Evolutionary conservation across 2,888 invertebrate genomes (phyloP).

Genomic region (Osmoderma eremita): DNA sequence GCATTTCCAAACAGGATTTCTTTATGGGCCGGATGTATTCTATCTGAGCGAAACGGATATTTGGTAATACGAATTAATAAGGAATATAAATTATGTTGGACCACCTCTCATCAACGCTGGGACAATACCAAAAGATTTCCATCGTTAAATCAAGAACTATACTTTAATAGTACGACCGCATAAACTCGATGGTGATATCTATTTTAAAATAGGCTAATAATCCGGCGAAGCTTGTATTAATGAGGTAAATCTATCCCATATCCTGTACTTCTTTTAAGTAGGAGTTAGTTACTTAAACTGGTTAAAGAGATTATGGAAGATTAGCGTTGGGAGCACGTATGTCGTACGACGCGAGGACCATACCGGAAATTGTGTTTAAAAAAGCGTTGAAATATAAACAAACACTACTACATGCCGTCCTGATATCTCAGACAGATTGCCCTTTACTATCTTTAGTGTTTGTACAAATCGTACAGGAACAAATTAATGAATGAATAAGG

Average conservation of each 20-base stretch:
- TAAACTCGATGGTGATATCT: too few relatives aligned
- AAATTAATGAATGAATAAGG: constrained; percentile 27
- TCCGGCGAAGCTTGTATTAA: too few relatives aligned
- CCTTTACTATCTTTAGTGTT: constrained; percentile 26
- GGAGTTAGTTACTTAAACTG: too few relatives aligned
- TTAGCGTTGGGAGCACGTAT: not conserved
- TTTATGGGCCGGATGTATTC: constrained; percentile 27
- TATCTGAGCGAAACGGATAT: constrained; percentile 20
- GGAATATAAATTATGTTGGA: constrained; percentile 2
- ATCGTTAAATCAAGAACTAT: too few relatives aligned
- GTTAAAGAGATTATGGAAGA: too few relatives aligned
- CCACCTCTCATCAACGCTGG: too few relatives aligned
- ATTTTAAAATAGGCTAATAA: too few relatives aligned
- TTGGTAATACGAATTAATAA: constrained; percentile 24
- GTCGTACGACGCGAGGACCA: not conserved
- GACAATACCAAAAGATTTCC: too few relatives aligned
- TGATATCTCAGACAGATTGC: constrained; percentile 17
- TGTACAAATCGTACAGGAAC: constrained; percentile 34
- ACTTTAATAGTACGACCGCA: too few relatives aligned
- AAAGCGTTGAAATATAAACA: constrained; percentile 33
- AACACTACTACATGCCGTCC: constrained; percentile 1
- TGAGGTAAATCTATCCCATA: too few relatives aligned
- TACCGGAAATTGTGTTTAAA: constrained; percentile 28
- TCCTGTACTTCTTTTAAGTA: too few relatives aligned
- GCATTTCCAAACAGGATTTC: constrained; percentile 4